Evolutionary conservation across 1,140 invertebrate species (phyloP).

Genomic region (Bacillus rossius): DNA sequence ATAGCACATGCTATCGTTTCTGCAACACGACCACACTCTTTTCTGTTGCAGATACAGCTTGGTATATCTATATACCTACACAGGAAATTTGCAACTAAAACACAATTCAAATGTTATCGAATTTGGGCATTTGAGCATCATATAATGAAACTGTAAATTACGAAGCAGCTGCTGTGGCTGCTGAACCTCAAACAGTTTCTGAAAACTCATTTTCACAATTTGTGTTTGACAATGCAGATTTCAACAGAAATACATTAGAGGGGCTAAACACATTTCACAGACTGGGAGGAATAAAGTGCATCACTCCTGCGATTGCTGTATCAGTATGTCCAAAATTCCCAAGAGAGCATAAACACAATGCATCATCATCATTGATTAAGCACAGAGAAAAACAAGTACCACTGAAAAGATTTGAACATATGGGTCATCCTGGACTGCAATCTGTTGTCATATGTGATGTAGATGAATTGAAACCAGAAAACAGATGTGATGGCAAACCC

Average conservation of each 20-base stretch:
- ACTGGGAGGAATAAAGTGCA: no score
- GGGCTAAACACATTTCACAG: slow-evolving; percentile 28
- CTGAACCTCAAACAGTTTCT: slow-evolving; percentile 15
- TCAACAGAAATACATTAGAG: slow-evolving; percentile 27
- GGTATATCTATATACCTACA: slow-evolving; percentile 20
- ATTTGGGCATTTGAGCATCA: slow-evolving; percentile 23
- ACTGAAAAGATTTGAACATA: slow-evolving; percentile 17
- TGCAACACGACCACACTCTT: slow-evolving; percentile 32
- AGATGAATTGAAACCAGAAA: background rate
- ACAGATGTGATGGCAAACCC: background rate
- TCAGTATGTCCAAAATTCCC: no score
- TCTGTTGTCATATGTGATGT: background rate
- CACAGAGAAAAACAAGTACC: no score
- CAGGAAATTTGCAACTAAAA: slow-evolving; percentile 26
- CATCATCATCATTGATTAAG: no score
- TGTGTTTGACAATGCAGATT: slow-evolving; percentile 30
- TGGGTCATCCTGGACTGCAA: slow-evolving; percentile 21
- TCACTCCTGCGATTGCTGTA: no score
- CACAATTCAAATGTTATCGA: slow-evolving; percentile 17
- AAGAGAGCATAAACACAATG: no score
- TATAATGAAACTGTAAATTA: slow-evolving; percentile 21
- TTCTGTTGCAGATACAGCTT: slow-evolving; percentile 27
- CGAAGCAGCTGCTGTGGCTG: slow-evolving; percentile 20
- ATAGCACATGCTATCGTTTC: slow-evolving; percentile 37
- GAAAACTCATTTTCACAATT: slow-evolving; percentile 26